A percentile compares a stretch with the other conserved stretches of the same genome.
These are phyloP conservation scores for Semnornis frantzii DNA, from an alignment of 2,113 vertebrate genomes.

Conservation along the genomic window DNA sequence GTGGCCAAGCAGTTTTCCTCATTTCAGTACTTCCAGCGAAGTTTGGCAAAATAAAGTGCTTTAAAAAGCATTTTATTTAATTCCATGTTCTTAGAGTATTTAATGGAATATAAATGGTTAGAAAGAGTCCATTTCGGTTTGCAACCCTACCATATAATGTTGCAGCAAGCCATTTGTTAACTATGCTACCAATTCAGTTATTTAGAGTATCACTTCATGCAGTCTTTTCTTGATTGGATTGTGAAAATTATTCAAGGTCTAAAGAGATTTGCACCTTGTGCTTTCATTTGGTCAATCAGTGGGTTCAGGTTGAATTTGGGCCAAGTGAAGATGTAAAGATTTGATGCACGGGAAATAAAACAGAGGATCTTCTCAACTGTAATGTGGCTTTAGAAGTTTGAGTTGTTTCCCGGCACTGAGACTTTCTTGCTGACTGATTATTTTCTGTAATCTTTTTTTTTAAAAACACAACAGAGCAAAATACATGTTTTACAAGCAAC, in stretches of 20 bases:
- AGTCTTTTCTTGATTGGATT: background rate
- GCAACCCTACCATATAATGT: background rate
- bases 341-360: background rate
- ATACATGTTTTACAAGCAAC: background rate
- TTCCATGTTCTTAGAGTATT: background rate
- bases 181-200: background rate
- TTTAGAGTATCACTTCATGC: background rate
- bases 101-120: background rate
- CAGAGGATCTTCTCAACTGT: background rate
- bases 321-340: background rate
- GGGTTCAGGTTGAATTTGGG: background rate
- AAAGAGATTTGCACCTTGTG: background rate
- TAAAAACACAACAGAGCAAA: background rate
- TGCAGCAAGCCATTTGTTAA: background rate
- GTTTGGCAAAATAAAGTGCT: background rate
- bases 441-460: slow-evolving; percentile 16
- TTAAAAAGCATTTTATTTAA: background rate
- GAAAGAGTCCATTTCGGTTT: background rate
- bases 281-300: background rate
- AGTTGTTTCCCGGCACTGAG: background rate
- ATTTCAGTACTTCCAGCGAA: background rate
- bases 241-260: background rate
- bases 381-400: background rate
- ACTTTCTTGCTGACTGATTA: background rate
- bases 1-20: background rate